Evolutionary conservation across 1,140 invertebrate species (phyloP), one percentile per base, ranked within the genome.

Genomic region (Nephotettix cincticeps): DNA sequence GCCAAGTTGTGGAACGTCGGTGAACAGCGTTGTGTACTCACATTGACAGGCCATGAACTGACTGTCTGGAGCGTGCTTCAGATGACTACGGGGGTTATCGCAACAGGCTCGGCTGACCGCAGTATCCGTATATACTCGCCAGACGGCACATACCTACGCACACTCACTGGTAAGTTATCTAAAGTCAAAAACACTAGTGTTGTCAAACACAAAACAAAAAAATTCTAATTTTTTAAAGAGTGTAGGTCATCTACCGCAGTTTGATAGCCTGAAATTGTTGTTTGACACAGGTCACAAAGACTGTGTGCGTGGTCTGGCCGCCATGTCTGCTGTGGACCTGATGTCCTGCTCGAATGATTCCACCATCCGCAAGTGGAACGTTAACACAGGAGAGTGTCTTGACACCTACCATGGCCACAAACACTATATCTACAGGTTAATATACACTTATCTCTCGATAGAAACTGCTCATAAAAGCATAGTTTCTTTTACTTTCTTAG

Each of bases 321-420:
- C 89, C 0, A 79, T 96, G 1, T 86, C 85, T 64, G 82, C 86
- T 25, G 83, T 88, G 28, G 86, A 90, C 56, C 93, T 98, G 79
- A 78, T 97, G 17, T 96, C 94, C 32, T 95, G 93, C 78, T 88
- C 93, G 23, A 99, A 99, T 82, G 97, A 99, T 86, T 90, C 91
- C 0, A 87, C 90, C 1, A 84, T 98, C 17, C 87, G 90, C 76
- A 83, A 90, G 32, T 98, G 96, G 96, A 88, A 83, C 70, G 80
- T 88, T 30, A 85, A 86, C 56, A 85, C 85, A 69, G 94, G 95
- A 69, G 88, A 91, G 76, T 93, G 92, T 80, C 77, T 96, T 1
- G 85, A 88, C 36, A 89, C 88, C n/a, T 90, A 89, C 77, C 89
- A 88, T 80, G 93, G 93, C 0, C 95, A 97, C 78, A 86, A 88